Conservation (phyloP, 2,113 vertebrate genomes). For the Hucho hucho region DNA sequence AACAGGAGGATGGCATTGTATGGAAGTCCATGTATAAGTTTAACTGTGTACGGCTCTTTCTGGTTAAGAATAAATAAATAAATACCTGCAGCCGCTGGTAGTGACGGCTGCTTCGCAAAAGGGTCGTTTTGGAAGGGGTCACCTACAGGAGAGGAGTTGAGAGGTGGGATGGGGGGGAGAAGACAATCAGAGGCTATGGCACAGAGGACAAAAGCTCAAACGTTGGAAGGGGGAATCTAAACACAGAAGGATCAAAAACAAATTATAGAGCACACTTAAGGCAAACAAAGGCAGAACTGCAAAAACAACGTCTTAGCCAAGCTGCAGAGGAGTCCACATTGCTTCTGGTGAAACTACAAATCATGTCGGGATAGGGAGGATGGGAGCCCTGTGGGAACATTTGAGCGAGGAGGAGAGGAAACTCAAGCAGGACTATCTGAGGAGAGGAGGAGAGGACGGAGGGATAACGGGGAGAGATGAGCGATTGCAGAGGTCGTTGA, state of each 20-base stretch:
- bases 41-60: background rate
- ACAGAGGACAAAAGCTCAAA: constrained; percentile 17
- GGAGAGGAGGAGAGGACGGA: background rate
- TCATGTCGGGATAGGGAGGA: background rate
- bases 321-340: background rate
- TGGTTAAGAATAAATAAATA: background rate
- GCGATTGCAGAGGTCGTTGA: background rate
- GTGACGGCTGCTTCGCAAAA: constrained; percentile 81
- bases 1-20: no score
- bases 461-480: background rate
- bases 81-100: constrained; percentile 79
- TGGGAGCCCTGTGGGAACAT: background rate
- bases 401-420: background rate
- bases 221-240: background rate
- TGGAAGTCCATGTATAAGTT: no score
- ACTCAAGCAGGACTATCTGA: no score
- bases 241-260: background rate
- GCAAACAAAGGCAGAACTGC: constrained; percentile 1
- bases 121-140: constrained; percentile 94
- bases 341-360: constrained; percentile 2
- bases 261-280: background rate
- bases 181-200: constrained; percentile 30
- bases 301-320: constrained; percentile 4
- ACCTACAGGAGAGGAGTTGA: constrained; percentile 62
- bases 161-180: constrained; percentile 16